Base-by-base conservation (phyloP, 37 sponge, comb jelly and placozoan genomes). In the Oscarella lobularis region DNA sequence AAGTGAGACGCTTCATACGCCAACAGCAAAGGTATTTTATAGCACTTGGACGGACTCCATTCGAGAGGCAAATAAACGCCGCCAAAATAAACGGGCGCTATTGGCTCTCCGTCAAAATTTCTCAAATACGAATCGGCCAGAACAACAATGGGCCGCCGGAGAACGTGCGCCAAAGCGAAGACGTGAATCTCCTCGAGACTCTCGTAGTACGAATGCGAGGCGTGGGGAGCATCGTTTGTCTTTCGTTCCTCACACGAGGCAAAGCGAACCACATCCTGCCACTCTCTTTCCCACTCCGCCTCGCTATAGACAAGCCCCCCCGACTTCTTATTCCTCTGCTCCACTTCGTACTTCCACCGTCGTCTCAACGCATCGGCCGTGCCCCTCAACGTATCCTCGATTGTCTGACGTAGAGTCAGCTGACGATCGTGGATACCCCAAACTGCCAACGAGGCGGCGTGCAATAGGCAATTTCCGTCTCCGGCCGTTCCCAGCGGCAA, bases 161-260 rank as follows among this genome's bases (percentile, higher is more conserved):
- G 79, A 1, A 92, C 92, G 74, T 96, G 85, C 4, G 97, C 92
- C 35, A 96, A 77, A 0, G 84, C 92, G 70, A 85, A 92, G 14
- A 96, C 84, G 77, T 96, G 97, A 36, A 96, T 78, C 82, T 96
- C 97, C 74, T 96, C 97, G 38, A 96, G 80, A 66, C 92, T 91
- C 74, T 92, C 87, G 69, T 87, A 86, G n/a, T n/a, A n/a, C n/a
- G n/a, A n/a, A n/a, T n/a, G n/a, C n/a, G n/a, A n/a, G n/a, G n/a
- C n/a, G 72, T 66, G 76, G 0, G 77, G 72, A 48, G 86, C 67
- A 20, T 68, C 31, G 37, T 38, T 31, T 68, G 71, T 3, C 38
- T 40, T 33, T 6, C 87, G 74, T 37, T 82, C 74, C 67, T 82
- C 80, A 67, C 85, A 83, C 31, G 86, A 83, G 27, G 92, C 85